These are phyloP conservation scores for Chiloscyllium punctatum DNA, from an alignment of 2,797 vertebrate genomes.

Conservation along the genomic window DNA sequence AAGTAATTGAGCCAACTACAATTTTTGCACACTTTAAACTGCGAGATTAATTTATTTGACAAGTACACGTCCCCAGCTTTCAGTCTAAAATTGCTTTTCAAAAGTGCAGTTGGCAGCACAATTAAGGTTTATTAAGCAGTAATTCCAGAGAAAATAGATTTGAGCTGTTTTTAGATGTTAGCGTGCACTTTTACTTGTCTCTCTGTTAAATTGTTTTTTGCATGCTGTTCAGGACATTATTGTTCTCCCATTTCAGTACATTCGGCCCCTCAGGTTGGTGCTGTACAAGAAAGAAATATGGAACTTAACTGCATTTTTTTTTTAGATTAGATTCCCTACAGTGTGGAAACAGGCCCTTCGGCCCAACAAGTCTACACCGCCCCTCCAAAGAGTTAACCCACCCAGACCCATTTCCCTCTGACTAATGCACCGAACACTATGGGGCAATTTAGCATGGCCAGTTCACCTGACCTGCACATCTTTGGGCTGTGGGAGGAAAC, in stretches of 20 bases:
- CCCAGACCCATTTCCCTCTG: too few relatives aligned
- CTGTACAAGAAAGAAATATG: neutral
- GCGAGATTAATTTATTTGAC: neutral
- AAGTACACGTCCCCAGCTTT: neutral
- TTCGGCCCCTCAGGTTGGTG: neutral
- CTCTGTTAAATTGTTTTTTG: neutral
- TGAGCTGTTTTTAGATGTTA: neutral
- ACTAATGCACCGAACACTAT: too few relatives aligned
- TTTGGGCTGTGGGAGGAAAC: too few relatives aligned
- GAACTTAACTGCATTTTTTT: too few relatives aligned
- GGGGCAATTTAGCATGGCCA: too few relatives aligned
- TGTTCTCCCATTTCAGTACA: too few relatives aligned
- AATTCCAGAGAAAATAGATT: neutral
- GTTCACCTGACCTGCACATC: too few relatives aligned
- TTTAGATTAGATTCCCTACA: too few relatives aligned
- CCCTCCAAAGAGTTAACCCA: too few relatives aligned
- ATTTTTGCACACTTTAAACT: slow-evolving; percentile 11
- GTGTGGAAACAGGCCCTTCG: too few relatives aligned
- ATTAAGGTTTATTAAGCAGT: slow-evolving; percentile 23
- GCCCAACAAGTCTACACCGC: too few relatives aligned
- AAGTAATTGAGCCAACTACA: neutral
- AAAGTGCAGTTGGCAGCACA: neutral
- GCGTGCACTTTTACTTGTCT: neutral
- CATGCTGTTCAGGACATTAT: neutral
- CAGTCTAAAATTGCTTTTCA: slow-evolving; percentile 4